Percentiles rank a stretch among this genome's conserved stretches.
phyloP scores from a whole-genome alignment of 37 sponge, comb jelly and placozoan genomes.

The Ephydatia muelleri region DNA sequence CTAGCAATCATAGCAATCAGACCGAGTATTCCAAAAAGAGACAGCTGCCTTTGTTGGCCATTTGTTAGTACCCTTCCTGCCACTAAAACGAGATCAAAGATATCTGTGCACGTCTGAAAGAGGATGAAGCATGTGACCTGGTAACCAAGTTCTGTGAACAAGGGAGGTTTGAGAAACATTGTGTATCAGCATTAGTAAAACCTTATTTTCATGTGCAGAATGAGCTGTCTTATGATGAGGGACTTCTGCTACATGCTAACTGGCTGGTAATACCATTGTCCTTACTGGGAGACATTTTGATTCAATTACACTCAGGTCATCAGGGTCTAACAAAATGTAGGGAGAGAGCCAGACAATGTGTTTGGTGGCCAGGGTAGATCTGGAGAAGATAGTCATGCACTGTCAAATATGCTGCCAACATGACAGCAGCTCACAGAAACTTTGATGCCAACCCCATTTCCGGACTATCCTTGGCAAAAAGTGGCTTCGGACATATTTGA shows the following conservation, averaged over 20 bases:
- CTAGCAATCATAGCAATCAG: too few relatives aligned
- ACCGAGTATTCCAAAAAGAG: background rate
- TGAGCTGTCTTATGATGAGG: constrained; percentile 11
- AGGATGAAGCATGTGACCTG: background rate
- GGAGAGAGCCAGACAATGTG: too few relatives aligned
- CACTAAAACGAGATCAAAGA: background rate
- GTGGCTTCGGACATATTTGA: too few relatives aligned
- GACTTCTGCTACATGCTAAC: constrained; percentile 8
- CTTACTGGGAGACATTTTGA: constrained; percentile 1
- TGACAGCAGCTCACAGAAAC: too few relatives aligned
- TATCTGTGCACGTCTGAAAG: background rate
- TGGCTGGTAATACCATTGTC: constrained; percentile 10
- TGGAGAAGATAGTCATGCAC: background rate
- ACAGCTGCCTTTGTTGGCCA: background rate
- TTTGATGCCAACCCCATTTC: too few relatives aligned
- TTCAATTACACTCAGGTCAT: constrained; percentile 4
- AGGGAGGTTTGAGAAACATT: background rate
- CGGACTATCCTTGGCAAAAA: too few relatives aligned
- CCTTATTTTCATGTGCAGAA: constrained; percentile 1
- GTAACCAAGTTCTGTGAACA: background rate
- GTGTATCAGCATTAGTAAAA: background rate
- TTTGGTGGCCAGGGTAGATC: background rate
- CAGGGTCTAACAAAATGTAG: too few relatives aligned
- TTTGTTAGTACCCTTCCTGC: background rate
- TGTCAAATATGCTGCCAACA: constrained; percentile 14